Evolutionary conservation across 30 jellyfish, hydroid and myxozoan species (phyloP).

Genomic region (Phacellophora camtschatica): DNA sequence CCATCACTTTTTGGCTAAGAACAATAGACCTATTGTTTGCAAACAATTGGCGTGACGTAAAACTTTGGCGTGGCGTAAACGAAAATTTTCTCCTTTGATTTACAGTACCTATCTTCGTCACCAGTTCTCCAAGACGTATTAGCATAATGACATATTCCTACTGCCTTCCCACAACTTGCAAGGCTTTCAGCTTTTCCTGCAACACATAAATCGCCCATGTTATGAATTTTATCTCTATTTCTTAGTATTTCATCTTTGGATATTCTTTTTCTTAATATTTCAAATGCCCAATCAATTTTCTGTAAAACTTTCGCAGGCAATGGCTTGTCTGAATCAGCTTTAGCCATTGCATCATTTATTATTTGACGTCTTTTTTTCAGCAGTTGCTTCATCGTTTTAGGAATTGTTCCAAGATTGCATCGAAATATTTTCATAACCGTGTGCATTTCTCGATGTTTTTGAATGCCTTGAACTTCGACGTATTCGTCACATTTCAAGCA

Average conservation of each 20-base stretch:
- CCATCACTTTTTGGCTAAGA: too few relatives aligned
- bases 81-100: too few relatives aligned
- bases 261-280: not conserved
- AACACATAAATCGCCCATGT: not conserved
- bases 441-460: conserved; percentile 51
- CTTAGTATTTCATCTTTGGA: not conserved
- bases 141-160: conserved; percentile 50
- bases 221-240: too few relatives aligned
- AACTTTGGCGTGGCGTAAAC: too few relatives aligned
- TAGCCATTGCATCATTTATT: conserved; percentile 16
- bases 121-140: conserved; percentile 33
- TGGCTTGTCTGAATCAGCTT: conserved; percentile 14
- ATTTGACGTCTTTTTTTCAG: conserved; percentile 43
- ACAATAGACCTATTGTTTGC: too few relatives aligned
- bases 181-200: not conserved
- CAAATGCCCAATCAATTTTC: conserved; percentile 63
- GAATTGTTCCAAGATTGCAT: conserved; percentile 13
- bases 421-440: conserved; percentile 45
- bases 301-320: conserved; percentile 43
- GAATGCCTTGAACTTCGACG: conserved; percentile 17
- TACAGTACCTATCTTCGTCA: conserved; percentile 45
- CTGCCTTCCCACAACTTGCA: conserved; percentile 43
- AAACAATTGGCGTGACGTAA: too few relatives aligned
- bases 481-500: conserved; percentile 61
- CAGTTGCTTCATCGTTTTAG: conserved; percentile 46